Evolutionary conservation across 1,140 invertebrate species (phyloP).

Genomic region (Acromyrmex charruanus): DNA sequence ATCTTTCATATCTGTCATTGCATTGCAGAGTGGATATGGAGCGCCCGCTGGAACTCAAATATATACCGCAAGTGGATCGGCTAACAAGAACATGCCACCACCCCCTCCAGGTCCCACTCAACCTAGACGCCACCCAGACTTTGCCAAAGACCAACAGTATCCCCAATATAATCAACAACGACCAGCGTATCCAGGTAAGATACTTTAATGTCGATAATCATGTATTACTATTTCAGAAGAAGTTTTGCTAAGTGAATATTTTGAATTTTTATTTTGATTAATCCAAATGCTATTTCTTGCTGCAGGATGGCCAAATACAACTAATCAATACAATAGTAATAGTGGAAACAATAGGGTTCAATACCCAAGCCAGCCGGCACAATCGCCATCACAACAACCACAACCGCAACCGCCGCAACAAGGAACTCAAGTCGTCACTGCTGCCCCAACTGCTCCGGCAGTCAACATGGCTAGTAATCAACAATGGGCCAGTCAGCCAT

Average conservation of each 20-base stretch:
- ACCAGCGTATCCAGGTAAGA: conserved; percentile 85
- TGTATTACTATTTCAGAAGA: background rate
- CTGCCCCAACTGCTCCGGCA: conserved; percentile 69
- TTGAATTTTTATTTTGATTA: background rate
- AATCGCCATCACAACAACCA: conserved; percentile 82
- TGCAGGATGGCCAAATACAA: conserved; percentile 88
- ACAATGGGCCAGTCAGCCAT: conserved; percentile 87
- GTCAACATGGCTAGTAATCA: conserved; percentile 77
- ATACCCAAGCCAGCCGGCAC: conserved; percentile 85
- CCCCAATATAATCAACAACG: conserved; percentile 88
- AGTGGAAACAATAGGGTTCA: conserved; percentile 86
- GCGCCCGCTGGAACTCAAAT: conserved; percentile 82
- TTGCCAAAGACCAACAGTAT: conserved; percentile 93
- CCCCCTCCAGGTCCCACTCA: conserved; percentile 89
- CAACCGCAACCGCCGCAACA: conserved; percentile 82
- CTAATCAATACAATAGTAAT: conserved; percentile 85
- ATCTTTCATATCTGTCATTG: background rate
- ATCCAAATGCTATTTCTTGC: conserved; percentile 15
- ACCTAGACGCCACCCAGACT: conserved; percentile 94
- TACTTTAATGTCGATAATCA: background rate
- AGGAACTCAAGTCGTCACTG: conserved; percentile 72
- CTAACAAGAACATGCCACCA: conserved; percentile 90
- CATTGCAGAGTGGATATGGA: conserved; percentile 80
- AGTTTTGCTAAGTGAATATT: background rate
- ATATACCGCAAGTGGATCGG: conserved; percentile 78